A percentile compares a stretch with the other conserved stretches of the same genome.
These are phyloP conservation scores for Lagopus leucura DNA, from an alignment of 2,113 vertebrate species.

Conservation along the genomic window DNA sequence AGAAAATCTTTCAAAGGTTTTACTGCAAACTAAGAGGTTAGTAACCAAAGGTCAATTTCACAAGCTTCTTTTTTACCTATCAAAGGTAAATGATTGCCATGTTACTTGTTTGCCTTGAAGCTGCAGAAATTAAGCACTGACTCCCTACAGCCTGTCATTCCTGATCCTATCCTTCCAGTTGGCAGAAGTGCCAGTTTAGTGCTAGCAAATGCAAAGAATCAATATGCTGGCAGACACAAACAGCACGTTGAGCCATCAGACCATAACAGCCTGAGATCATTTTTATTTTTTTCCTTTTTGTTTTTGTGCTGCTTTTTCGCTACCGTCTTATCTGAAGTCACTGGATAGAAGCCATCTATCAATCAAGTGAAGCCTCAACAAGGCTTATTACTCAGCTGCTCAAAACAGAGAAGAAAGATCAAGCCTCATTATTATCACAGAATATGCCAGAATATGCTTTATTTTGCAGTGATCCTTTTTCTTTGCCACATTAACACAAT, in stretches of 20 bases:
- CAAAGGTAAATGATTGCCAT: constrained; percentile 28
- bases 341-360: constrained; percentile 66
- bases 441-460: constrained; percentile 26
- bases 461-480: constrained; percentile 7
- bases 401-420: constrained; percentile 54
- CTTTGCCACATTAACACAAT: constrained; percentile 43
- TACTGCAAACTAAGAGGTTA: not conserved
- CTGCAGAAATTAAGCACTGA: constrained; percentile 22
- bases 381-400: constrained; percentile 59
- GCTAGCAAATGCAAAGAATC: constrained; percentile 67
- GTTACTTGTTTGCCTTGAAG: constrained; percentile 41
- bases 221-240: constrained; percentile 68
- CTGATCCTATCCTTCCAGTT: constrained; percentile 26
- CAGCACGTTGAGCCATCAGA: constrained; percentile 61
- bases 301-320: constrained; percentile 44
- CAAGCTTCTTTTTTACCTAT: constrained; percentile 47
- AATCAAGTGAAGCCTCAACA: constrained; percentile 64
- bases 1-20: constrained; percentile 56
- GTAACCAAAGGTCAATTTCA: constrained; percentile 6
- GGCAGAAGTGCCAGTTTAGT: constrained; percentile 46
- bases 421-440: not conserved
- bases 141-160: constrained; percentile 44
- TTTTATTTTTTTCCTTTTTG: constrained; percentile 33
- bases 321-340: constrained; percentile 61
- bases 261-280: constrained; percentile 56